Conservation (phyloP, 1,140 invertebrate species). For the Oncopodura yosiiana region DNA sequence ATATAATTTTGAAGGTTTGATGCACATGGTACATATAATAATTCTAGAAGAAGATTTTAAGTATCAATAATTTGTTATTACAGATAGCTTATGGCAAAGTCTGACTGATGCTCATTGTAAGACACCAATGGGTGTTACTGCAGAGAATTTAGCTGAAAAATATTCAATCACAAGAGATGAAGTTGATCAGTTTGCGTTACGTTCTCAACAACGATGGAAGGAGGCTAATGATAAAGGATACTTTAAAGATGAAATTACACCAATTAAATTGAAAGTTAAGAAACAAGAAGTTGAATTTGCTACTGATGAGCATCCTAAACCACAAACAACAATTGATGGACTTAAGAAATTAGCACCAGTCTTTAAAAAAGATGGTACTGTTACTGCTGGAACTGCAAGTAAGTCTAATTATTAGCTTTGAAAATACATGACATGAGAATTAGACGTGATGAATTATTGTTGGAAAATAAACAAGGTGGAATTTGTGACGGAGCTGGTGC, state of each 20-base stretch:
- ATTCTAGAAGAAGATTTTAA: not conserved
- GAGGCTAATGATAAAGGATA: constrained; percentile 71
- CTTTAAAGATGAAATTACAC: constrained; percentile 84
- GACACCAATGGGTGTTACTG: constrained; percentile 91
- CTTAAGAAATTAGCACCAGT: constrained; percentile 74
- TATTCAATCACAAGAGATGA: constrained; percentile 76
- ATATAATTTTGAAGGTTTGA: too few species aligned
- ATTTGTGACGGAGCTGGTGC: constrained; percentile 92
- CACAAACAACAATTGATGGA: constrained; percentile 71
- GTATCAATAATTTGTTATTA: constrained; percentile 47
- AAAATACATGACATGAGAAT: too few species aligned
- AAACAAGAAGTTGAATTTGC: constrained; percentile 67
- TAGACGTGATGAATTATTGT: too few species aligned
- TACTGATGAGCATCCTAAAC: constrained; percentile 89
- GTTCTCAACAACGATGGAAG: constrained; percentile 74
- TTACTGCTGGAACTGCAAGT: constrained; percentile 93
- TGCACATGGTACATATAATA: constrained; percentile 8
- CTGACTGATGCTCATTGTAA: constrained; percentile 82
- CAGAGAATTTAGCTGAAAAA: constrained; percentile 90
- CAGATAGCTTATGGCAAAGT: constrained; percentile 87
- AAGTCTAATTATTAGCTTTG: too few species aligned
- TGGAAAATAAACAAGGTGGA: too few species aligned
- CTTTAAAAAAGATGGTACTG: constrained; percentile 92
- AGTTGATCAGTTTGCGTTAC: constrained; percentile 76
- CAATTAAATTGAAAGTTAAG: constrained; percentile 73